Evolutionary conservation across 1,140 invertebrate genomes (phyloP).

Genomic region (Varroa destructor): DNA sequence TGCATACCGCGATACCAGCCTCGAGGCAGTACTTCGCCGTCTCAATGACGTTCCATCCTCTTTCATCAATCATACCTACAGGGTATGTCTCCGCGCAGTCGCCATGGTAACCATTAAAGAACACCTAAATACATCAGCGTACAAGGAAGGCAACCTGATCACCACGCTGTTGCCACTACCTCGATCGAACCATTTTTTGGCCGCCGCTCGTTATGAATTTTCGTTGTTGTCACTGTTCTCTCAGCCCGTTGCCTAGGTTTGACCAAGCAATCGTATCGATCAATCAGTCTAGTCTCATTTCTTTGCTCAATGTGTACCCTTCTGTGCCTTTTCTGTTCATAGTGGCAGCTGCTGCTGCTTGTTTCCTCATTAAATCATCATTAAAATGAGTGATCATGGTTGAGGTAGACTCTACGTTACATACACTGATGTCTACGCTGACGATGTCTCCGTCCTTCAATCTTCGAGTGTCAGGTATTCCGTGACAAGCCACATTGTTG

Average conservation of each 20-base stretch:
- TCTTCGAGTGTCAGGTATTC: constrained; percentile 71
- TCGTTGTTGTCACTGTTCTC: neutral
- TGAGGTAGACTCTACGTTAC: constrained; percentile 33
- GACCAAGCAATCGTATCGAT: too few species aligned
- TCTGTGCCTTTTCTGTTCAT: too few species aligned
- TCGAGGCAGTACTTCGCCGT: constrained; percentile 57
- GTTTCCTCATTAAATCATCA: too few species aligned
- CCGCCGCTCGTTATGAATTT: neutral
- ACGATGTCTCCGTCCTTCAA: constrained; percentile 73
- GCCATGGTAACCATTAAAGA: constrained; percentile 69
- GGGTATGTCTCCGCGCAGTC: constrained; percentile 77
- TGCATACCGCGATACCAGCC: constrained; percentile 60
- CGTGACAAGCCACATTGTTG: constrained; percentile 87
- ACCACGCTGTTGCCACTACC: neutral
- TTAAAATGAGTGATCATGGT: too few species aligned
- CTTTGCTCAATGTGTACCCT: too few species aligned
- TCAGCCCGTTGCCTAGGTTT: neutral
- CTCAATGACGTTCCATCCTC: constrained; percentile 53
- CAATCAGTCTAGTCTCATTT: too few species aligned
- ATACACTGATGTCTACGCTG: constrained; percentile 80
- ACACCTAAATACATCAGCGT: constrained; percentile 51
- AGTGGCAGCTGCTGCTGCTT: too few species aligned
- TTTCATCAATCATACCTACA: constrained; percentile 63
- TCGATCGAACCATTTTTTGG: neutral
- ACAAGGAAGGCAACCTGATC: constrained; percentile 26